Evolutionary conservation across 2,888 invertebrate genomes (phyloP).

Genomic region (Drosophila mettleri): DNA sequence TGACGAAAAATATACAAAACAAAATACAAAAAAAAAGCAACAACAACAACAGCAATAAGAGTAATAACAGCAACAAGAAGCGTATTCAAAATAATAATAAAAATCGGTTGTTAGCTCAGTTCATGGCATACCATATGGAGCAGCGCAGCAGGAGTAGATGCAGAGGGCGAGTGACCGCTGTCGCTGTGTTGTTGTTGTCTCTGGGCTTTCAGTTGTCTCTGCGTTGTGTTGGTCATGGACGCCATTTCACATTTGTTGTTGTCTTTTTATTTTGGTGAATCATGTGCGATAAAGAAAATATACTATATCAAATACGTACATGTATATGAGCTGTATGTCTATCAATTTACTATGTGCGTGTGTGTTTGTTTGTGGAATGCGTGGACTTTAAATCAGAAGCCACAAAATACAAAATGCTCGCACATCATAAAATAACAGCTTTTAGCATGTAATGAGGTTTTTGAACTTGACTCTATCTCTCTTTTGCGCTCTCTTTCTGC

Average conservation of each 20-base stretch:
- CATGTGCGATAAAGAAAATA: conserved; percentile 75
- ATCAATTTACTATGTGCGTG: conserved; percentile 1
- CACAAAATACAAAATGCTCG: conserved; percentile 51
- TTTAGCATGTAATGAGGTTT: conserved; percentile 60
- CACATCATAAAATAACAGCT: conserved; percentile 44
- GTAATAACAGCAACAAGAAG: conserved; percentile 69
- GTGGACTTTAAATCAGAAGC: conserved; percentile 62
- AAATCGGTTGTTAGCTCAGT: conserved; percentile 73
- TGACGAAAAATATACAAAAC: conserved; percentile 80
- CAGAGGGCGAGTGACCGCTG: conserved; percentile 51
- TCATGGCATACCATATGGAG: conserved; percentile 62
- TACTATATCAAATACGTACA: conserved; percentile 16
- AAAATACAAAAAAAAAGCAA: conserved; percentile 70
- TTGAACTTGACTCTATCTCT: conserved; percentile 51
- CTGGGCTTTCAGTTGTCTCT: conserved; percentile 48
- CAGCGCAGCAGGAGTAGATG: conserved; percentile 24
- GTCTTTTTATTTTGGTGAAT: conserved; percentile 63
- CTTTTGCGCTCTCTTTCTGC: background rate
- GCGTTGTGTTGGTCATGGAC: conserved; percentile 78
- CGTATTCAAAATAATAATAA: conserved; percentile 79
- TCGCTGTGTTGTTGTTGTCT: conserved; percentile 23
- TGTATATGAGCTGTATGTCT: background rate
- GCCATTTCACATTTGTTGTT: conserved; percentile 69
- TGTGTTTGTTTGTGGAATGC: conserved; percentile 21
- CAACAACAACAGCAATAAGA: conserved; percentile 62